Evolutionary conservation across 2,113 vertebrate species (phyloP).

Genomic region (Tricholaema leucomelas): DNA sequence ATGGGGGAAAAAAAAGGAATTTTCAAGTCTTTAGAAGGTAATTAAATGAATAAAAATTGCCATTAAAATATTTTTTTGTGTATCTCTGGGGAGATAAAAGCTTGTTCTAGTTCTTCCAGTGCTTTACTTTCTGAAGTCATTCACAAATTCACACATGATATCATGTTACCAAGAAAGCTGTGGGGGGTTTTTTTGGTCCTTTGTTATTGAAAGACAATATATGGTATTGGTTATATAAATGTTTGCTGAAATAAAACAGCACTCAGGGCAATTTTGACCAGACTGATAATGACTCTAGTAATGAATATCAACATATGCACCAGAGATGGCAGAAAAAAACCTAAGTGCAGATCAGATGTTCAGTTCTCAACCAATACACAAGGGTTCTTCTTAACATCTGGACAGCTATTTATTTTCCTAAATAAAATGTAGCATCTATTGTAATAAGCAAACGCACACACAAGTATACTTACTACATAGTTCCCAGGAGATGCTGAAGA

Average conservation of each 20-base stretch:
- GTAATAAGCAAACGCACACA: constrained; percentile 60
- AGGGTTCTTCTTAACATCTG: constrained; percentile 73
- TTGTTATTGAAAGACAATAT: neutral
- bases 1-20: neutral
- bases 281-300: constrained; percentile 52
- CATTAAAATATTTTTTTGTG: neutral
- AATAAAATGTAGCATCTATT: constrained; percentile 51
- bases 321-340: constrained; percentile 39
- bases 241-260: constrained; percentile 41
- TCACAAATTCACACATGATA: neutral
- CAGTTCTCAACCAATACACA: constrained; percentile 61
- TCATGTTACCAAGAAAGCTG: neutral
- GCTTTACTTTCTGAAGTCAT: neutral
- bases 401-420: constrained; percentile 52
- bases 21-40: neutral
- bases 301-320: constrained; percentile 68
- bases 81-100: neutral
- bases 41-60: neutral
- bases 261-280: constrained; percentile 54
- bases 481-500: constrained; percentile 97
- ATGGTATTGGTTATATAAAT: neutral
- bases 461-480: constrained; percentile 89
- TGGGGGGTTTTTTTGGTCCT: neutral
- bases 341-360: constrained; percentile 61
- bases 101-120: neutral